phyloP scores from a whole-genome alignment of 2,113 vertebrate species.

The Phrynosoma blainvillii region DNA sequence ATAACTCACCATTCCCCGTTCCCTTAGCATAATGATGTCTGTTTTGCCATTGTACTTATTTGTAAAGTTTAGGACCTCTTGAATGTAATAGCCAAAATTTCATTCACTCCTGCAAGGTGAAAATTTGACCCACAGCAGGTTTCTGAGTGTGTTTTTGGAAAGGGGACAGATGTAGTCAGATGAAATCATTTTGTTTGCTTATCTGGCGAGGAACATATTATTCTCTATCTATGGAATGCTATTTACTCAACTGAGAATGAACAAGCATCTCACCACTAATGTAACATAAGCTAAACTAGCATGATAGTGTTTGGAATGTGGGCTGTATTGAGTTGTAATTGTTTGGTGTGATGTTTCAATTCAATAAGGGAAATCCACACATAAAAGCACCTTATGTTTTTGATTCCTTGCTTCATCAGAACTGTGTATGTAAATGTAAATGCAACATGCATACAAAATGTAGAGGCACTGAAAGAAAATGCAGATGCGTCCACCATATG shows the following conservation, averaged over 20 bases:
- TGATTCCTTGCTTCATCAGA: background rate
- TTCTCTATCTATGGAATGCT: background rate
- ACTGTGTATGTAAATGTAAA: background rate
- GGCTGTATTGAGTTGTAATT: background rate
- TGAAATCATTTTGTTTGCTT: background rate
- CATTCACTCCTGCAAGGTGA: background rate
- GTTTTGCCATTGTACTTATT: background rate
- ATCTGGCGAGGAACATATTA: background rate
- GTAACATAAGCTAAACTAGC: background rate
- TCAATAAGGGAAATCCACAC: background rate
- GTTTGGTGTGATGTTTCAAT: background rate
- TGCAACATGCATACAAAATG: background rate
- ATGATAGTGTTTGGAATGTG: background rate
- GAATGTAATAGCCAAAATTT: slow-evolving; percentile 6
- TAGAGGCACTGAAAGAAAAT: too few species aligned
- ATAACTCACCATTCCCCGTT: background rate
- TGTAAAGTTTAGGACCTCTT: background rate
- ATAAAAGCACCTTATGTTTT: background rate
- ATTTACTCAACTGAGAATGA: background rate
- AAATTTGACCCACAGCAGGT: background rate
- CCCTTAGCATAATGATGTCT: background rate
- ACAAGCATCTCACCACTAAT: background rate
- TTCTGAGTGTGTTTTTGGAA: background rate
- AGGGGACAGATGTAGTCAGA: background rate
- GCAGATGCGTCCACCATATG: background rate